These are phyloP conservation scores for Camponotus vicinus DNA, from an alignment of 1,140 invertebrate species.

Conservation along the genomic window DNA sequence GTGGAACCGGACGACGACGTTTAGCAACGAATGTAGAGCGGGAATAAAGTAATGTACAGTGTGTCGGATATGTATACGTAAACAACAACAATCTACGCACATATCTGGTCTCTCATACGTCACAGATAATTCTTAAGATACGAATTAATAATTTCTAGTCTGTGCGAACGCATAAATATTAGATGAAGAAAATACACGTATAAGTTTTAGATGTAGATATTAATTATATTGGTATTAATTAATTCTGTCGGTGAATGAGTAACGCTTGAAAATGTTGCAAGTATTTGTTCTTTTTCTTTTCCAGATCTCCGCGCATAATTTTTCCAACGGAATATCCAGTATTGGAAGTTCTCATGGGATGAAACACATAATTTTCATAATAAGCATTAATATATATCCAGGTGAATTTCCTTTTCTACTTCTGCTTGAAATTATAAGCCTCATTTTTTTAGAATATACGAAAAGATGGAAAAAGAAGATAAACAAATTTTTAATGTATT, in stretches of 20 bases:
- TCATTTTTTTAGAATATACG: background rate
- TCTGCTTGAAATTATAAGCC: background rate
- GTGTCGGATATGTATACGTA: background rate
- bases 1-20: constrained; percentile 12
- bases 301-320: background rate
- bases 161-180: background rate
- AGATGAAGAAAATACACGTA: background rate
- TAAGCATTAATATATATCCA: background rate
- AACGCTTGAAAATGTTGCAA: background rate
- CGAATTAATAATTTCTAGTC: background rate
- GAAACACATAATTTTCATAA: constrained; percentile 9
- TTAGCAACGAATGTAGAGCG: constrained; percentile 50
- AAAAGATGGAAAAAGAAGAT: background rate
- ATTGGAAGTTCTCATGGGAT: background rate
- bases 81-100: constrained; percentile 19
- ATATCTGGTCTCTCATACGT: background rate
- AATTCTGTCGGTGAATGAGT: background rate
- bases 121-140: background rate
- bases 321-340: background rate
- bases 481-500: background rate
- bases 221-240: background rate
- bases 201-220: background rate
- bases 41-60: constrained; percentile 19
- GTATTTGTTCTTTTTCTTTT: background rate
- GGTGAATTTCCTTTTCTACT: too few species aligned